phyloP scores from a whole-genome alignment of 2,797 vertebrate genomes.

The Pseudochirops corinnae region DNA sequence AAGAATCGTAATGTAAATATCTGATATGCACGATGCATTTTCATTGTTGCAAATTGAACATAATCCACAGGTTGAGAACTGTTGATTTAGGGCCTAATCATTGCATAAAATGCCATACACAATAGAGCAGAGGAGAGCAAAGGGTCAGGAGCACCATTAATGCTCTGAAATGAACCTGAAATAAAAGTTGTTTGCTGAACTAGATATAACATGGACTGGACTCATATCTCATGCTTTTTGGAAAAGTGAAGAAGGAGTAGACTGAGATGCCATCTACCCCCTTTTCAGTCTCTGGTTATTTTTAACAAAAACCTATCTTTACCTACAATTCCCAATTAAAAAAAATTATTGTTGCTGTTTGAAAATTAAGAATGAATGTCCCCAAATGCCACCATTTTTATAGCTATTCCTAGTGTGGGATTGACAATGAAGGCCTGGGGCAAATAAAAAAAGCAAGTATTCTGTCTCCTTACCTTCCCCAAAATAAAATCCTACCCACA shows the following conservation, averaged over 20 bases:
- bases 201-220: not conserved
- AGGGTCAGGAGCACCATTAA: not conserved
- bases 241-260: not conserved
- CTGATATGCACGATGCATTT: too few species aligned
- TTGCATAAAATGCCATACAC: not conserved
- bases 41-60: too few species aligned
- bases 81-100: too few species aligned
- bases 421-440: not conserved
- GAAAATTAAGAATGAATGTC: not conserved
- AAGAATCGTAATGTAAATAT: too few species aligned
- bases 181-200: not conserved
- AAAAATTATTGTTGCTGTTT: not conserved
- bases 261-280: not conserved
- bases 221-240: not conserved
- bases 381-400: not conserved
- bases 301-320: not conserved
- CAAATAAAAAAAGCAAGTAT: not conserved
- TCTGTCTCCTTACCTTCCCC: not conserved
- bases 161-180: not conserved
- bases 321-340: not conserved
- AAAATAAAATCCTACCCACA: not conserved
- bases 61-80: too few species aligned
- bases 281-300: not conserved
- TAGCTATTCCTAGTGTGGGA: not conserved
- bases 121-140: rapidly evolving